Evolutionary conservation across 2,113 vertebrate genomes (phyloP).

Genomic region (Lepus timidus): DNA sequence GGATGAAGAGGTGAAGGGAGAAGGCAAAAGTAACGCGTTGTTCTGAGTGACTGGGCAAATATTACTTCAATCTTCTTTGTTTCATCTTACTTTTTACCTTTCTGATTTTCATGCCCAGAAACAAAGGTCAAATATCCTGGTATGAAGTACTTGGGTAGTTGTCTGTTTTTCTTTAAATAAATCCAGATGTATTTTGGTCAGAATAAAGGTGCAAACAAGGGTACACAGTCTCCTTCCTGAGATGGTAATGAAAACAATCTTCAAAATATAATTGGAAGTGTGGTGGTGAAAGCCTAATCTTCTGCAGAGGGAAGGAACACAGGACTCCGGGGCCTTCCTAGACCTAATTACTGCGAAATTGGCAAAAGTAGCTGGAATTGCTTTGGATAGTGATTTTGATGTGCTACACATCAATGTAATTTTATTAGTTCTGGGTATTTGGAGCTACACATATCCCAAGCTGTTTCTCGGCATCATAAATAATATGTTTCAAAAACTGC

Average conservation of each 20-base stretch:
- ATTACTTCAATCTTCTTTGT: background rate
- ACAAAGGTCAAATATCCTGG: conserved; percentile 27
- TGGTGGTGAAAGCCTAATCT: background rate
- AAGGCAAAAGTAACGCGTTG: background rate
- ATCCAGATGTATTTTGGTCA: conserved; percentile 49
- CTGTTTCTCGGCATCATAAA: conserved; percentile 55
- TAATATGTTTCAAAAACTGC: conserved; percentile 46
- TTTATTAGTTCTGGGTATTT: conserved; percentile 62
- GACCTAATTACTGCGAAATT: conserved; percentile 65
- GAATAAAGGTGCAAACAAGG: conserved; percentile 10
- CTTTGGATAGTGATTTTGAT: conserved; percentile 37
- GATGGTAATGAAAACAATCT: conserved; percentile 51
- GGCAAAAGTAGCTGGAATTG: conserved; percentile 59
- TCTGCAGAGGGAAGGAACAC: background rate
- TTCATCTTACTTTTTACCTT: background rate
- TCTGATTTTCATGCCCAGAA: conserved; percentile 28
- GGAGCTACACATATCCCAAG: background rate
- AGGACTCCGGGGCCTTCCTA: background rate
- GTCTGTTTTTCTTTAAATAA: conserved; percentile 55
- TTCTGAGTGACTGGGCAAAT: background rate
- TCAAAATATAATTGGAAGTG: conserved; percentile 60
- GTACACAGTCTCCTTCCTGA: background rate
- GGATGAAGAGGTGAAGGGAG: background rate
- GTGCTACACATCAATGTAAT: conserved; percentile 52
- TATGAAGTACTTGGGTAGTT: background rate